Base-by-base conservation (phyloP, 2,888 invertebrate species). In the Apamea sordens region DNA sequence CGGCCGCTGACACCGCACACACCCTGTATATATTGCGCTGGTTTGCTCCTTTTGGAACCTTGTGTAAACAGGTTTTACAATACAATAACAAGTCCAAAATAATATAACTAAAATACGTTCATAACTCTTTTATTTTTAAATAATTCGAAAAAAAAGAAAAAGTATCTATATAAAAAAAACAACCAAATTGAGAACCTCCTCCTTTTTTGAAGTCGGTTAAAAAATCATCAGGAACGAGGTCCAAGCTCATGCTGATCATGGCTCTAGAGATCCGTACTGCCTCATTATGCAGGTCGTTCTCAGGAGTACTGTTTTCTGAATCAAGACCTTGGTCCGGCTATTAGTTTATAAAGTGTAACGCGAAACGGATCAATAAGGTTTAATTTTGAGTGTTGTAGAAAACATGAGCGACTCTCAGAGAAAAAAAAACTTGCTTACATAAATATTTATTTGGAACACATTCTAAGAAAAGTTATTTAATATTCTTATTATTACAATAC, bases 1-100 rank as follows among this genome's bases (percentile, higher is more conserved):
- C 91, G 91, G 90, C 84, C 83, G 84, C 83, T 86, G 90, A 86
- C 90, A 87, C 76, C 81, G 82, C 86, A 79, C 82, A 89, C 86
- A 87, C 86, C 81, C 90, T 81, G 80, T 90, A 84, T 90, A 89
- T 86, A 89, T 82, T 79, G 76, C 70, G 32, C 73, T 70, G 77
- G 70, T 89, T 72, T 67, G 76, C 61, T 87, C 79, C 68, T 53
- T 24, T 77, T 82, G 36, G n/a, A 3, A 50, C 77, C 71, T 28
- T 24, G 3, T 4, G n/a, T 13, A 28, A 47, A 59, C 3, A 2
- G 2, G 0, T 36, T 50, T 18, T 21, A 6, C 3, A 56, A 65
- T 47, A 50, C 50, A 18, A 70, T 32, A 28, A 36, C 13, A 50
- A 76, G 6, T n/a, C 2, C 5, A 28, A 47, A 64, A 71, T 36